Conservation (phyloP, 2,888 invertebrate species). For the Stenolophus ochropezus region DNA sequence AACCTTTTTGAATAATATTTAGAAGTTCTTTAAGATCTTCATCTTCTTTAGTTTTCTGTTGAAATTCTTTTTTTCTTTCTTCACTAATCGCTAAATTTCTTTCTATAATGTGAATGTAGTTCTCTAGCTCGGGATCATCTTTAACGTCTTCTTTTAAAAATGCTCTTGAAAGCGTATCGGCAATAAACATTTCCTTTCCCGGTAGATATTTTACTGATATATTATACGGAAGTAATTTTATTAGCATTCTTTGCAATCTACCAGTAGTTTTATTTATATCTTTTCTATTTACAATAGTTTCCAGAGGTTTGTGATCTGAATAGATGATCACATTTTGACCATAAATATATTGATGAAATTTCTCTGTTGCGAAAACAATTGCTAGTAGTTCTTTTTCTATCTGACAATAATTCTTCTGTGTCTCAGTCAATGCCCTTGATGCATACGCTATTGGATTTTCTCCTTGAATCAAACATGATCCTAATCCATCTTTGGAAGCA, state of each 20-base stretch:
- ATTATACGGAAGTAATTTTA: background rate
- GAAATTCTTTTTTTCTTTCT: background rate
- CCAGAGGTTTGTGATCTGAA: conserved; percentile 1
- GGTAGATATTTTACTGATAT: background rate
- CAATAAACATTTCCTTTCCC: background rate
- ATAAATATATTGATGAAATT: background rate
- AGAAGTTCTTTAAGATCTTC: background rate
- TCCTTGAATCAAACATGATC: background rate
- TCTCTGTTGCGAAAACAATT: background rate
- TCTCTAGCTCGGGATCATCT: background rate
- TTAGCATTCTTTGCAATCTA: background rate
- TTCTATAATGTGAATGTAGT: background rate
- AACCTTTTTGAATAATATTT: background rate
- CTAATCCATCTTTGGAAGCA: background rate
- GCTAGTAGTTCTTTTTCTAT: conserved; percentile 3
- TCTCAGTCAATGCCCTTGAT: background rate
- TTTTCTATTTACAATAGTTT: background rate
- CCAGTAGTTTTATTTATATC: background rate
- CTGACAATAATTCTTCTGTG: background rate
- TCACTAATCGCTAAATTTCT: background rate
- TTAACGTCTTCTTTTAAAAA: background rate
- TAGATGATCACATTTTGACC: background rate
- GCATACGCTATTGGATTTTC: background rate
- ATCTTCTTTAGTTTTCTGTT: background rate
- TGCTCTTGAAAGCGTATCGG: background rate